phyloP scores from a whole-genome alignment of 1,140 invertebrate genomes.

The Semibalanus balanoides region DNA sequence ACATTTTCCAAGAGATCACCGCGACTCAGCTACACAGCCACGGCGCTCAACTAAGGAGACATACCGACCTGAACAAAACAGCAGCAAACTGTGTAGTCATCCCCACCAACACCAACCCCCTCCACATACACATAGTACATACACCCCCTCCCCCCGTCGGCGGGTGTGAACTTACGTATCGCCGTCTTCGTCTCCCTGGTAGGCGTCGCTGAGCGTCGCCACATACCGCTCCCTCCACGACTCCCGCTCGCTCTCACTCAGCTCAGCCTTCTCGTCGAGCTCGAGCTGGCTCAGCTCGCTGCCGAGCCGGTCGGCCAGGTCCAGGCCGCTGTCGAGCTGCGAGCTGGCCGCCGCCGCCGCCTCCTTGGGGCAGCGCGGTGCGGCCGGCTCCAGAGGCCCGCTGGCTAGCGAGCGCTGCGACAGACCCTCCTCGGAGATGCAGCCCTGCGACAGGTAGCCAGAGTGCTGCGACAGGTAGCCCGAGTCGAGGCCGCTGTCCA shows the following conservation, averaged over 20 bases:
- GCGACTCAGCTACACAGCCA: too few species aligned
- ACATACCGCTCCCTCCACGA: conserved; percentile 9
- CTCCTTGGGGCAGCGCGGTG: neutral
- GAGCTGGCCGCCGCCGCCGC: neutral
- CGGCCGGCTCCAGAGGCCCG: neutral
- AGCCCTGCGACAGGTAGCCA: neutral
- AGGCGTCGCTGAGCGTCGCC: conserved; percentile 35
- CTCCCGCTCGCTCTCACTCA: conserved; percentile 13
- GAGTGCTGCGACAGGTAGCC: too few species aligned
- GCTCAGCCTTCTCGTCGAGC: conserved; percentile 24
- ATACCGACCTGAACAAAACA: too few species aligned
- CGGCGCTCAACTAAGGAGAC: too few species aligned
- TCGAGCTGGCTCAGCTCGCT: conserved; percentile 11
- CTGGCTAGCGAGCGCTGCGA: neutral
- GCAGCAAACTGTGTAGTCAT: too few species aligned
- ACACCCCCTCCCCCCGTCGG: too few species aligned
- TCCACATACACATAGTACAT: too few species aligned
- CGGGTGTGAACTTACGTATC: conserved; percentile 48
- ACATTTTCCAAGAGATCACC: too few species aligned
- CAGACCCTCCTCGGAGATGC: neutral
- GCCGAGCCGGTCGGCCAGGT: conserved; percentile 19
- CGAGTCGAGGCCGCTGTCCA: neutral
- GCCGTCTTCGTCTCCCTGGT: conserved; percentile 48
- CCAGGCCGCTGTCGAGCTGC: conserved; percentile 18
- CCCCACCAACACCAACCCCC: too few species aligned